Conservation (phyloP, 1,140 invertebrate species). For the Battus philenor region DNA sequence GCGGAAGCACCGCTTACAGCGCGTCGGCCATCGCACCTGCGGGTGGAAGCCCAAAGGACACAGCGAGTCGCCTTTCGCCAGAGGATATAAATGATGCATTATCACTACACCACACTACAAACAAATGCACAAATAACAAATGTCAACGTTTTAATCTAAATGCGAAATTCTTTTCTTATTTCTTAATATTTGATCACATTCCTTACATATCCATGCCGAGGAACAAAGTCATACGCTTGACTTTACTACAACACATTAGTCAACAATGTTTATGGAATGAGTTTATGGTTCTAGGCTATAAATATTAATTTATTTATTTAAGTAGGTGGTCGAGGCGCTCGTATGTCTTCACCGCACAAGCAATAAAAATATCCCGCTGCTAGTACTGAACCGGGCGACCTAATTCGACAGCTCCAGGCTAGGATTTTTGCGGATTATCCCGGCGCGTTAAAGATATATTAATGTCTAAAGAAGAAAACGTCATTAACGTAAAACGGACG, state of each 20-base stretch:
- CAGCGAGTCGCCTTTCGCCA: conserved; percentile 89
- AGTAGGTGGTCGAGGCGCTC: conserved; percentile 48
- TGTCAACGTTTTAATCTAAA: conserved; percentile 57
- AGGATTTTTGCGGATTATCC: conserved; percentile 32
- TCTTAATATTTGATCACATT: conserved; percentile 32
- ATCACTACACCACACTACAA: conserved; percentile 29
- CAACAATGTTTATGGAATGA: conserved; percentile 65
- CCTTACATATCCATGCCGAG: conserved; percentile 23
- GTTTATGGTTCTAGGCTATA: conserved; percentile 56
- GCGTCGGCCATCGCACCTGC: conserved; percentile 93
- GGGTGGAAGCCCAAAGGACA: conserved; percentile 96
- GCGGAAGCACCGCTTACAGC: conserved; percentile 95
- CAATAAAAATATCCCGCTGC: conserved; percentile 72
- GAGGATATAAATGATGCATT: conserved; percentile 89
- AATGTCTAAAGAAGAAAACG: conserved; percentile 23
- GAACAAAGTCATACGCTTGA: conserved; percentile 23
- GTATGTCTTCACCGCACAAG: conserved; percentile 60
- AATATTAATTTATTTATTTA: conserved; percentile 62
- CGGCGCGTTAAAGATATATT: conserved; percentile 27
- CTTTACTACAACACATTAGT: conserved; percentile 30
- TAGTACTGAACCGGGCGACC: conserved; percentile 68
- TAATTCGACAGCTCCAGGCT: conserved; percentile 52
- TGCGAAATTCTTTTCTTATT: conserved; percentile 36
- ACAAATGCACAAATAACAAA: conserved; percentile 61
- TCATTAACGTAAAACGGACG: conserved; percentile 16